These are phyloP conservation scores for Drosophila falleni DNA, from an alignment of 2,888 invertebrate genomes.

Conservation along the genomic window DNA sequence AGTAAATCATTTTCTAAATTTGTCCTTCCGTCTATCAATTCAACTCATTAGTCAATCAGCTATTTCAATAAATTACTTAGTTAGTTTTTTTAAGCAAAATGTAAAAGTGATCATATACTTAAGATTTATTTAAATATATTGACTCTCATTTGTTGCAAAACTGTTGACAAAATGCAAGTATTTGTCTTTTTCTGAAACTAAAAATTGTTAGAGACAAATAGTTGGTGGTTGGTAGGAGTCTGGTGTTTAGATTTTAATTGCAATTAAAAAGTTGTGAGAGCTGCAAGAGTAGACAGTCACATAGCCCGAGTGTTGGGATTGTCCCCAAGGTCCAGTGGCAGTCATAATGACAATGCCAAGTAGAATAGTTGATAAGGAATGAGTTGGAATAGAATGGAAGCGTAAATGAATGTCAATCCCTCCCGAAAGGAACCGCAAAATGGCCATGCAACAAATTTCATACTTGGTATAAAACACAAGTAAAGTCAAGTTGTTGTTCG, in stretches of 20 bases:
- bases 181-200: neutral
- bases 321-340: conserved; percentile 62
- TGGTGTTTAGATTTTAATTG: conserved; percentile 73
- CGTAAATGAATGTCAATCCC: conserved; percentile 32
- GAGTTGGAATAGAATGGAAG: neutral
- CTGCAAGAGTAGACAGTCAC: conserved; percentile 30
- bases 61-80: neutral
- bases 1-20: neutral
- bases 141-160: neutral
- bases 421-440: conserved; percentile 61
- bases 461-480: conserved; percentile 24
- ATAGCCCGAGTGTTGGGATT: conserved; percentile 29
- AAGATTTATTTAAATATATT: neutral
- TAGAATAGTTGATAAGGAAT: neutral
- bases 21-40: neutral
- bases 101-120: no score
- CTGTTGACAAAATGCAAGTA: neutral
- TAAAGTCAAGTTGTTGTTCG: conserved; percentile 3
- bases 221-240: conserved; percentile 41
- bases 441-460: conserved; percentile 73
- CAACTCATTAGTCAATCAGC: neutral
- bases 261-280: conserved; percentile 74
- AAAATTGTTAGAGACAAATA: conserved; percentile 13
- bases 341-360: conserved; percentile 70
- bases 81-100: no score